A percentile compares a stretch with the other conserved stretches of the same genome.
Evolutionary conservation across 2,888 invertebrate genomes (phyloP).

Genomic region (Oegoconia quadripuncta): DNA sequence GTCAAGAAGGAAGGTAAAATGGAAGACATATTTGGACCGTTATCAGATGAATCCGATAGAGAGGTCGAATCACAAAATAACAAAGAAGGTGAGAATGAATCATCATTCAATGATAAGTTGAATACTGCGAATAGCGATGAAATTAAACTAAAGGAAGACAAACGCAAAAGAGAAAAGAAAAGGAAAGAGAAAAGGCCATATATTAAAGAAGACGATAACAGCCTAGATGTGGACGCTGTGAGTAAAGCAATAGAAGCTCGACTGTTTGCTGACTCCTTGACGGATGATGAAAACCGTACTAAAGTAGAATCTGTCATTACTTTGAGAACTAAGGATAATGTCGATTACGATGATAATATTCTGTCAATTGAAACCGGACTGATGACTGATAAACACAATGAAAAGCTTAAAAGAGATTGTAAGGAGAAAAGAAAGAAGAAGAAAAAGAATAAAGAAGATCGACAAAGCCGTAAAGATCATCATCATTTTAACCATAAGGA

Average conservation of each 20-base stretch:
- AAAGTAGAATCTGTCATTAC: conserved; percentile 47
- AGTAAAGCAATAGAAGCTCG: conserved; percentile 91
- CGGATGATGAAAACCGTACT: conserved; percentile 64
- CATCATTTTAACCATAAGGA: conserved; percentile 83
- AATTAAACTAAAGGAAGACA: conserved; percentile 60
- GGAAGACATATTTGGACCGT: conserved; percentile 93
- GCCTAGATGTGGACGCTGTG: conserved; percentile 89
- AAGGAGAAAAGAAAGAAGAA: conserved; percentile 92
- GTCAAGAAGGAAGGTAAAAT: conserved; percentile 87
- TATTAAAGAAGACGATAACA: conserved; percentile 85
- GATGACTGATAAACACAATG: conserved; percentile 30
- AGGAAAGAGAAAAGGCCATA: conserved; percentile 81
- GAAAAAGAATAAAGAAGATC: conserved; percentile 89
- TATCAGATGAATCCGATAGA: conserved; percentile 85
- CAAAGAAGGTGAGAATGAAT: conserved; percentile 45
- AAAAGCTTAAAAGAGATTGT: conserved; percentile 76
- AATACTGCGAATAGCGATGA: conserved; percentile 34
- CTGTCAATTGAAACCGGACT: conserved; percentile 7
- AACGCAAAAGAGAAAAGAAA: conserved; percentile 81
- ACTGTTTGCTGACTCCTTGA: conserved; percentile 83
- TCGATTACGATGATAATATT: conserved; percentile 78
- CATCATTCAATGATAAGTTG: conserved; percentile 31
- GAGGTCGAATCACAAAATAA: conserved; percentile 36
- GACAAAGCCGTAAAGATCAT: conserved; percentile 82
- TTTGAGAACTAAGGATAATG: conserved; percentile 59